These are phyloP conservation scores for Anhinga anhinga DNA, from an alignment of 2,113 vertebrate genomes.

Conservation along the genomic window DNA sequence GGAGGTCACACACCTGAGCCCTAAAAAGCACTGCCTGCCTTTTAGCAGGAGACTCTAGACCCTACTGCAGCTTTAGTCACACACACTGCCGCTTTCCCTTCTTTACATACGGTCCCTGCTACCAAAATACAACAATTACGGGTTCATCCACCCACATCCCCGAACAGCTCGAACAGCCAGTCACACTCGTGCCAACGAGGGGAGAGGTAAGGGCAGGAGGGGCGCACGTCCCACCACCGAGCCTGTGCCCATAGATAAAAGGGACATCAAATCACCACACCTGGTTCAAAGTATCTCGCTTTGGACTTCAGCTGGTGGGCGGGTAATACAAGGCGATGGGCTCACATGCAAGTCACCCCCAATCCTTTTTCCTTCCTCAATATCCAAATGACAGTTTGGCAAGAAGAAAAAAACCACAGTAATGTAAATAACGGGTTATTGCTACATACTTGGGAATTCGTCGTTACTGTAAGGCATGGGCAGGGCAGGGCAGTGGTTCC, in stretches of 20 bases:
- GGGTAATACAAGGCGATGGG: neutral
- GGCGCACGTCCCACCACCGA: neutral
- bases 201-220: neutral
- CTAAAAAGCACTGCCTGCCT: slow-evolving; percentile 21
- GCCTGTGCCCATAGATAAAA: neutral
- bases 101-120: slow-evolving; percentile 59
- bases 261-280: neutral
- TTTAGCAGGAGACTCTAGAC: slow-evolving; percentile 24
- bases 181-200: neutral
- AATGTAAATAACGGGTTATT: neutral
- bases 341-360: neutral
- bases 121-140: neutral
- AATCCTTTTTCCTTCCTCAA: neutral
- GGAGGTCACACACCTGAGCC: slow-evolving; percentile 2
- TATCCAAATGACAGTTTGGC: neutral
- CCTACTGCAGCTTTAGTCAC: slow-evolving; percentile 44
- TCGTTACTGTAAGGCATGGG: neutral
- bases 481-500: neutral
- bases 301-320: neutral
- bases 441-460: slow-evolving; percentile 5
- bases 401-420: neutral
- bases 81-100: slow-evolving; percentile 25
- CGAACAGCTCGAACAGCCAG: neutral
- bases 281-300: neutral
- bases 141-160: neutral